Conservation (phyloP, 2,888 invertebrate species). For the Hemistola chrysoprasaria region DNA sequence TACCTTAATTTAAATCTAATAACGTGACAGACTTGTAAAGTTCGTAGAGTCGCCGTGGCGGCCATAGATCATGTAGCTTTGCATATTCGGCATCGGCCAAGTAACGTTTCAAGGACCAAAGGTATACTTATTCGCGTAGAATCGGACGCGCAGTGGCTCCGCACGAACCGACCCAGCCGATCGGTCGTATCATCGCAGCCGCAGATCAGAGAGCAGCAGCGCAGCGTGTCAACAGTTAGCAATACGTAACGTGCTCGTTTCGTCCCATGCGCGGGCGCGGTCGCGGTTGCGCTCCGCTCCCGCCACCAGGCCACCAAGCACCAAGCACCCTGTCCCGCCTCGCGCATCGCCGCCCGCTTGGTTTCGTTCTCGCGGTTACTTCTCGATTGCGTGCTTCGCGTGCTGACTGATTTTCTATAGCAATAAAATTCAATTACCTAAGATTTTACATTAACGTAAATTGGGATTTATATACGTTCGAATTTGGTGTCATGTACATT, state of each 20-base stretch:
- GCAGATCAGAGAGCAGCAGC: no score
- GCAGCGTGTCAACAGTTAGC: constrained; percentile 66
- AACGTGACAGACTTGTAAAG: constrained; percentile 82
- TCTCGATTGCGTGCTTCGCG: constrained; percentile 84
- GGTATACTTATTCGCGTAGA: constrained; percentile 81
- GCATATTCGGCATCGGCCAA: constrained; percentile 81
- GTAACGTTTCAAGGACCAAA: constrained; percentile 81
- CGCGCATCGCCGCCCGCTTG: constrained; percentile 73
- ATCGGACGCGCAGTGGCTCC: constrained; percentile 81
- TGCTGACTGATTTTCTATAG: constrained; percentile 84
- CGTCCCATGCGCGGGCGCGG: constrained; percentile 37
- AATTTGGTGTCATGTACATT: constrained; percentile 83
- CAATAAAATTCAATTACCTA: constrained; percentile 84
- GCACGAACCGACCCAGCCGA: constrained; percentile 75
- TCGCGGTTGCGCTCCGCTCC: constrained; percentile 43
- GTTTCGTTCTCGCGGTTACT: constrained; percentile 81
- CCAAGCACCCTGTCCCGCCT: constrained; percentile 39
- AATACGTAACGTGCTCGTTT: constrained; percentile 50
- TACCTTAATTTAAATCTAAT: constrained; percentile 82
- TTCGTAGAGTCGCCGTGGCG: constrained; percentile 81
- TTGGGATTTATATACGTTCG: constrained; percentile 83
- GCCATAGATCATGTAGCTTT: constrained; percentile 81
- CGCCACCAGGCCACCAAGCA: no score
- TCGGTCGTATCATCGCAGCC: constrained; percentile 67
- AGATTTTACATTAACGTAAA: constrained; percentile 83